Evolutionary conservation across 92 coral and sea anemone species (phyloP).

Genomic region (Diadumene lineata): DNA sequence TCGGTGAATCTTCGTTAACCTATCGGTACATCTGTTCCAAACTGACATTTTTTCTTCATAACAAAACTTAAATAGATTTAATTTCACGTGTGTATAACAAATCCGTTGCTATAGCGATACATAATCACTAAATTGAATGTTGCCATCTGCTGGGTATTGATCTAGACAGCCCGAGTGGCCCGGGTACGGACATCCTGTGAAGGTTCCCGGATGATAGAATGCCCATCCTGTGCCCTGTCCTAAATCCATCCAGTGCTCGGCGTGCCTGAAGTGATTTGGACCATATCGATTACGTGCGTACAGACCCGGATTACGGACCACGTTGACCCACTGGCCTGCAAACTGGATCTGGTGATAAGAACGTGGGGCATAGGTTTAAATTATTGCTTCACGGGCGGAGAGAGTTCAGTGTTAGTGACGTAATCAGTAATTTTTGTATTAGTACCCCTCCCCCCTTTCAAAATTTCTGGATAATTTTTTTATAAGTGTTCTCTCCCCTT

Average conservation of each 20-base stretch:
- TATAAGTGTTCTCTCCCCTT: too few species aligned
- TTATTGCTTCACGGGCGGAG: neutral
- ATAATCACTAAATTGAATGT: slow-evolving; percentile 82
- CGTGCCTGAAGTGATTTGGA: slow-evolving; percentile 73
- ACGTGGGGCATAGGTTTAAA: neutral
- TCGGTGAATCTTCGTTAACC: neutral
- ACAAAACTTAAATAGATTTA: too few species aligned
- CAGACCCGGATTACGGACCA: slow-evolving; percentile 97
- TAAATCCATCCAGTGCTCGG: slow-evolving; percentile 94
- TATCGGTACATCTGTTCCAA: too few species aligned
- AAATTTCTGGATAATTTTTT: too few species aligned
- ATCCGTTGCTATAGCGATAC: slow-evolving; percentile 19
- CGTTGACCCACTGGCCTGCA: slow-evolving; percentile 92
- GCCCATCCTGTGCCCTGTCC: slow-evolving; percentile 88
- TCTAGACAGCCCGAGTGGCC: slow-evolving; percentile 94
- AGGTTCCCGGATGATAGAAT: slow-evolving; percentile 76
- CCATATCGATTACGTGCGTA: slow-evolving; percentile 98
- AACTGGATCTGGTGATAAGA: slow-evolving; percentile 44
- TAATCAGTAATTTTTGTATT: too few species aligned
- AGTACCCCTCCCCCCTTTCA: too few species aligned
- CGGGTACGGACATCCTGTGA: slow-evolving; percentile 61
- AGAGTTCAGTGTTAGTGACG: too few species aligned
- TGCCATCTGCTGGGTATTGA: slow-evolving; percentile 90
- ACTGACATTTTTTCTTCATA: neutral
- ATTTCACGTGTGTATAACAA: too few species aligned